A percentile compares a stretch with the other conserved stretches of the same genome.
Evolutionary conservation across 2,113 vertebrate species (phyloP).

Genomic region (Dendropsophus ebraccatus): DNA sequence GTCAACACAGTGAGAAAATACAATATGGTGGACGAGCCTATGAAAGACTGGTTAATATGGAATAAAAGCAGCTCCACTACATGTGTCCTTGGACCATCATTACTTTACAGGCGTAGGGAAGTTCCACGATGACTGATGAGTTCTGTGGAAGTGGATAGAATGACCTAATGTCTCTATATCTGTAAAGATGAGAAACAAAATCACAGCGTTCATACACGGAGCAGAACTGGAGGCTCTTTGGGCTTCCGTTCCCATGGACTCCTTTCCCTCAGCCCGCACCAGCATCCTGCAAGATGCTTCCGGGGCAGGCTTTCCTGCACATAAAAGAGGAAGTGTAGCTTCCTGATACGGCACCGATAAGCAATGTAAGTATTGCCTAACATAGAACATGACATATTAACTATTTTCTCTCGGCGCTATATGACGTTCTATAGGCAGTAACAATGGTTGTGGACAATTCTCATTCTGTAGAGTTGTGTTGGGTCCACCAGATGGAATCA

Average conservation of each 20-base stretch:
- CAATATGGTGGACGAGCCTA: too few species aligned
- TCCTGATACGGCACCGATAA: conserved; percentile 50
- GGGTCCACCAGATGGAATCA: too few species aligned
- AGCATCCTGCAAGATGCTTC: conserved; percentile 63
- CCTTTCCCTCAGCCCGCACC: conserved; percentile 56
- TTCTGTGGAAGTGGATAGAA: neutral
- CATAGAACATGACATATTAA: conserved; percentile 3
- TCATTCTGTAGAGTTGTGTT: too few species aligned
- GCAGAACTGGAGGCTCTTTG: neutral
- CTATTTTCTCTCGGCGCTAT: neutral
- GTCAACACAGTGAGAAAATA: neutral
- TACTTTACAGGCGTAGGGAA: neutral
- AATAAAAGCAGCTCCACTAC: neutral
- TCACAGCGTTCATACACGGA: conserved; percentile 17
- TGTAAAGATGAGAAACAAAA: conserved; percentile 21
- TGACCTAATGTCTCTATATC: conserved; percentile 42
- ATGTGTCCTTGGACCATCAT: neutral
- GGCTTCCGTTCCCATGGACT: conserved; percentile 62
- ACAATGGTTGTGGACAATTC: neutral
- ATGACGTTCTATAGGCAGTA: neutral
- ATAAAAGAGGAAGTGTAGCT: conserved; percentile 54
- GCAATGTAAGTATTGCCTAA: neutral
- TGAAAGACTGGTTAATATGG: neutral
- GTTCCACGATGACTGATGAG: neutral
- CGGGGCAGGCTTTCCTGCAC: conserved; percentile 59